Conservation (phyloP, 2,888 invertebrate species). For the Cheilosia variabilis region DNA sequence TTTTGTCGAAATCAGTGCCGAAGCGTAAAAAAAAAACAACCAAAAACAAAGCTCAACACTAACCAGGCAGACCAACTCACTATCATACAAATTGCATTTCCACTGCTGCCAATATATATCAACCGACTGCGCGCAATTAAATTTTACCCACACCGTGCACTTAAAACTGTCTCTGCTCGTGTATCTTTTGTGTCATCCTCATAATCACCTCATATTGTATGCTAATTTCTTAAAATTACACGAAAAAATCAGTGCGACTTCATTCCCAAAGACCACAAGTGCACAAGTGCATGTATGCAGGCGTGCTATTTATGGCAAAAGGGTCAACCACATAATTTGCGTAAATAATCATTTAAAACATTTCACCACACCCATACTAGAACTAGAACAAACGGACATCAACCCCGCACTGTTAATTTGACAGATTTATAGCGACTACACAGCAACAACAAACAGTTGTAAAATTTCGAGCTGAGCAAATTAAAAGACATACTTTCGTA, state of each 20-base stretch:
- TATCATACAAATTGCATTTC: slow-evolving; percentile 23
- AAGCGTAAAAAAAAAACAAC: too few relatives aligned
- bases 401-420: slow-evolving; percentile 17
- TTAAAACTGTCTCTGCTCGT: not conserved
- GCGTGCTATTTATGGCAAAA: slow-evolving; percentile 13
- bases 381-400: slow-evolving; percentile 13
- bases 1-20: too few relatives aligned
- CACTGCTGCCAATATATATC: not conserved
- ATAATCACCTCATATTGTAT: slow-evolving; percentile 14
- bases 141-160: not conserved
- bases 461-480: slow-evolving; percentile 31
- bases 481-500: slow-evolving; percentile 19
- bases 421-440: slow-evolving; percentile 32
- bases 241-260: slow-evolving; percentile 3
- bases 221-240: slow-evolving; percentile 12
- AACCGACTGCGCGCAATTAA: not conserved
- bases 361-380: not conserved
- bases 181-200: slow-evolving; percentile 23
- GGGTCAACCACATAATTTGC: slow-evolving; percentile 34
- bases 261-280: slow-evolving; percentile 4
- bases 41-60: too few relatives aligned
- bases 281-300: not conserved
- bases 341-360: slow-evolving; percentile 17
- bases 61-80: too few relatives aligned
- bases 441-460: slow-evolving; percentile 6